Evolutionary conservation across 2,888 invertebrate genomes (phyloP).

Genomic region (Xestia sexstrigata): DNA sequence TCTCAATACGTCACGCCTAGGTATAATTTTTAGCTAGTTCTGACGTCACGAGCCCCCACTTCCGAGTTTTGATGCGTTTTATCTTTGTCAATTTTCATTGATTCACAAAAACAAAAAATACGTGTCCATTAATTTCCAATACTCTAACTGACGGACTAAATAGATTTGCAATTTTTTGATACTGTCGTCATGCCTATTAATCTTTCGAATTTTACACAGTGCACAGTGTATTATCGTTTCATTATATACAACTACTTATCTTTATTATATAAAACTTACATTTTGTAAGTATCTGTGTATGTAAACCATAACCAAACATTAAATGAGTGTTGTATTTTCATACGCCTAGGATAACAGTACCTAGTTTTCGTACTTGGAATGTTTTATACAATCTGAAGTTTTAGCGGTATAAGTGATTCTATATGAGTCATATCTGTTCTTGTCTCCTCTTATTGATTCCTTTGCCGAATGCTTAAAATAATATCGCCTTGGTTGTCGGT

Average conservation of each 20-base stretch:
- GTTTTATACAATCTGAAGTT: slow-evolving; percentile 18
- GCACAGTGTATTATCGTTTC: neutral
- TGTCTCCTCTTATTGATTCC: neutral
- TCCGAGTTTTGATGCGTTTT: no score
- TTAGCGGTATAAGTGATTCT: neutral
- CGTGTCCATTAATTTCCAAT: no score
- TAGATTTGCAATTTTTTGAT: no score
- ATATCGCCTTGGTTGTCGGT: neutral
- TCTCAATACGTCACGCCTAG: no score
- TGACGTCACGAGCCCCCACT: no score
- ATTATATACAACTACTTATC: neutral
- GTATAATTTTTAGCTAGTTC: no score
- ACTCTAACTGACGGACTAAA: no score
- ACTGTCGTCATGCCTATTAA: no score
- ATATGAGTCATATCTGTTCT: neutral
- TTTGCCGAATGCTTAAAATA: neutral
- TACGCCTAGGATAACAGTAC: slow-evolving; percentile 8
- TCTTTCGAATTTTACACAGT: neutral
- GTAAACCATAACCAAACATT: neutral
- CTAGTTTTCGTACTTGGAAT: slow-evolving; percentile 34
- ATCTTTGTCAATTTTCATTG: no score
- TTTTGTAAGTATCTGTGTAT: neutral
- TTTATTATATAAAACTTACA: neutral
- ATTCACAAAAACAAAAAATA: no score
- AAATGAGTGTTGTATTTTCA: slow-evolving; percentile 3